Evolutionary conservation across 37 sponge, comb jelly and placozoan species (phyloP), one percentile per base, ranked within the genome.

Genomic region (Halichondria panicea): DNA sequence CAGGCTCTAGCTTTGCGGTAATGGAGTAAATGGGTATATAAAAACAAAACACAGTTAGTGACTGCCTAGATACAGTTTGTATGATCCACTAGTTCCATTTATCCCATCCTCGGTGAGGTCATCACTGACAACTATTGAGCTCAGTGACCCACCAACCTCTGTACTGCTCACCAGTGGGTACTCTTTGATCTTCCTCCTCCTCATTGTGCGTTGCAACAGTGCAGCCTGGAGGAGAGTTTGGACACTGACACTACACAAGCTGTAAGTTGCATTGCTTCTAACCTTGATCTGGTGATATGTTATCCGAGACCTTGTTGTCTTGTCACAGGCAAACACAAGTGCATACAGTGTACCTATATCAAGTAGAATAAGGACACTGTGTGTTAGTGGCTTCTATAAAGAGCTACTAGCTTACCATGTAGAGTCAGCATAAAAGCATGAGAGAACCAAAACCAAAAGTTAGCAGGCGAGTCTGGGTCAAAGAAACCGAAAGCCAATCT

Each of bases 291-390:
- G 57, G 9, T 12, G 53, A 39, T 52, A 74, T n/a, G 15, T 82
- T 2, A 82, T 33, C 55, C 61, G 27, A 27, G 58, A 54, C 40
- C 61, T 18, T 12, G 83, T 82, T 5, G 62, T 45, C 28, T 74
- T 74, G 42, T 82, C 83, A 21, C 72, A 54, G 2, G 68, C 83
- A 82, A 74, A 82, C 32, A 60, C 83, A 8, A 82, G 44, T 39
- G 83, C 63, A 74, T 82, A 72, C 18, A 74, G 13, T 0, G 68
- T 56, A 19, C 83, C 83, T 81, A 28, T 5, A 55, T 34, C 34
- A 9, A 35, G 40, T 11, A 33, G 5, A 32, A 35, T 55, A 55
- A 48, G 25, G 36, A 72, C 13, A 34, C 9, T 45, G 42, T 25
- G 18, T 69, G 6, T 44, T 11, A 27, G 4, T 25, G 53, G 22